phyloP scores from a whole-genome alignment of 2,888 invertebrate genomes.

The Leucoptera coffeella region DNA sequence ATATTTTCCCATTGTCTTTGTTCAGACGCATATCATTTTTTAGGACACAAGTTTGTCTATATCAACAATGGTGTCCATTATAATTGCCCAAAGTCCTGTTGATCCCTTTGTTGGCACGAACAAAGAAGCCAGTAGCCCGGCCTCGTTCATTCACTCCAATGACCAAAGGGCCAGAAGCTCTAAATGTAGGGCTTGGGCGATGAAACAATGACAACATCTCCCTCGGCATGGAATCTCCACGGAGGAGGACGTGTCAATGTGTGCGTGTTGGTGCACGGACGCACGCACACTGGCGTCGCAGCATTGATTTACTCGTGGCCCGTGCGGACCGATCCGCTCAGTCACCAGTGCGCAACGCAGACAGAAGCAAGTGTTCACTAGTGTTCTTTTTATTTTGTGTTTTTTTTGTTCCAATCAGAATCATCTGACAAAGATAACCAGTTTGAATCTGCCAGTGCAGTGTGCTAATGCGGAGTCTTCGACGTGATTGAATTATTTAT shows the following conservation, averaged over 20 bases:
- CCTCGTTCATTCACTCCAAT: neutral
- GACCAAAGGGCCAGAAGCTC: neutral
- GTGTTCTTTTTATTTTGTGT: slow-evolving; percentile 25
- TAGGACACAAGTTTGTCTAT: no score
- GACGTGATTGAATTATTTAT: slow-evolving; percentile 13
- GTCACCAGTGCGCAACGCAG: slow-evolving; percentile 49
- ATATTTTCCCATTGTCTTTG: no score
- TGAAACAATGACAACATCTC: neutral
- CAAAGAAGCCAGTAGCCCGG: no score
- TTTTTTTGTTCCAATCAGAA: slow-evolving; percentile 23
- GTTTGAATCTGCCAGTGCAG: slow-evolving; percentile 20
- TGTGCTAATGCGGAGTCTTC: slow-evolving; percentile 13
- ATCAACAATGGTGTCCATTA: no score
- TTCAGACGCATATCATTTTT: no score
- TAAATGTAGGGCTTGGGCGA: no score
- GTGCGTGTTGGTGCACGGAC: slow-evolving; percentile 14
- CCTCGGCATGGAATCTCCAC: neutral
- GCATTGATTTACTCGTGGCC: slow-evolving; percentile 46
- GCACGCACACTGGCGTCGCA: slow-evolving; percentile 22
- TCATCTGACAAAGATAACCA: slow-evolving; percentile 25
- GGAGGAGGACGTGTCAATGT: slow-evolving; percentile 13
- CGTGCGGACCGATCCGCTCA: slow-evolving; percentile 27
- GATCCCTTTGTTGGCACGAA: no score
- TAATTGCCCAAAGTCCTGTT: no score
- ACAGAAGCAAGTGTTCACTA: slow-evolving; percentile 26